Evolutionary conservation across 2,888 invertebrate species (phyloP), one percentile per base, ranked within the genome.

Genomic region (Anoncus sp.): DNA sequence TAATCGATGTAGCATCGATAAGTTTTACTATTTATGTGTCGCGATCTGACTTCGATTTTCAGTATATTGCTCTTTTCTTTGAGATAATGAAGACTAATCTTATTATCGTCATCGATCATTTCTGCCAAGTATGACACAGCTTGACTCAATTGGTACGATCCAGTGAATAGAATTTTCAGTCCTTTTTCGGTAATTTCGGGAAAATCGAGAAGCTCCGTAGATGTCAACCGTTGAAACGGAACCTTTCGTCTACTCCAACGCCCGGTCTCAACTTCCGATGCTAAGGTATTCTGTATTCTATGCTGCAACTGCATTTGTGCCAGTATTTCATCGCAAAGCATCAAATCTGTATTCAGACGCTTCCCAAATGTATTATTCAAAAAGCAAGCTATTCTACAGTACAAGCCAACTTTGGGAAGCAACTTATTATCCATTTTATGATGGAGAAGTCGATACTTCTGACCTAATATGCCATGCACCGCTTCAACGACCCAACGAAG

Each of bases 391-490:
- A 31, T 79, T 72, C 65, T 27, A 43, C 31, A 77, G 63, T 49
- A 74, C 14, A 24, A n/a, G n/a, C 49, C 38, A 16, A 63, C 31
- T 60, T 45, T 60, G 20, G 78, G 79, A 38, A 75, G 60, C 73
- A 83, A 31, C 62, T 75, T 31, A 31, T 7, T 31, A 7, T 31
- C 31, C 31, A 31, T 31, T 31, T 31, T 31, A 31, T 31, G 31
- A 71, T 84, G 53, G 43, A 83, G 63, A 16, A 80, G 51, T 59
- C 75, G 70, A 70, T 75, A 85, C 60, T 84, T 85, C 66, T 81
- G 62, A n/a, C 59, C 67, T 20, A 84, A 53, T 9, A 77, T 73
- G 1, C 82, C 81, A 69, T 84, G 84, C 6, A 82, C 75, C 18
- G 81, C 82, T 77, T 85, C 82, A 20, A 77, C 73, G 5, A 55